Percentiles rank a stretch among this genome's conserved stretches.
Conservation (phyloP, 2,113 vertebrate genomes). For the Channa maculata region DNA sequence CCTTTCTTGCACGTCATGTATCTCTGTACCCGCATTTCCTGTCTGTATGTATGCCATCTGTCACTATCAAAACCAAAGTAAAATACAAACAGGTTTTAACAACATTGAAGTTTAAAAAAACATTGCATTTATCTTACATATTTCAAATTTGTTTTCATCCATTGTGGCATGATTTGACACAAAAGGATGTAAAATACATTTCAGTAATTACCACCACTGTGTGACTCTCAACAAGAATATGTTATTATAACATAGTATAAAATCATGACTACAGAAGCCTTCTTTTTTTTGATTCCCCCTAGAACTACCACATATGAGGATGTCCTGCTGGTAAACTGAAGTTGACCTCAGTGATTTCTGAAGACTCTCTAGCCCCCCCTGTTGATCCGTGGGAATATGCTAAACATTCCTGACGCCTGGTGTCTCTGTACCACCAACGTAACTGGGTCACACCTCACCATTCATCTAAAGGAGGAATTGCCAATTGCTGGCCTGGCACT, state of each 20-base stretch:
- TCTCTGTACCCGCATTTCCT: too few species aligned
- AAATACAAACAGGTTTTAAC: too few species aligned
- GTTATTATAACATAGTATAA: background rate
- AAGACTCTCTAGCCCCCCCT: slow-evolving; percentile 47
- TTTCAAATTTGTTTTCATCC: too few species aligned
- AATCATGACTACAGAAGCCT: background rate
- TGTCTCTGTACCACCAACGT: background rate
- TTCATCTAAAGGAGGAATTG: background rate
- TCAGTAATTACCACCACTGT: too few species aligned
- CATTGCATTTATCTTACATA: too few species aligned
- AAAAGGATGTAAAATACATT: background rate
- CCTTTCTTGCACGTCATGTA: too few species aligned
- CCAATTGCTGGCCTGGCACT: slow-evolving; percentile 12
- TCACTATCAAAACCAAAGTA: background rate
- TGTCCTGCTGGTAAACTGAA: slow-evolving; percentile 83
- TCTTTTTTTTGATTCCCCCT: slow-evolving; percentile 15
- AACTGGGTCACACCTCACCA: slow-evolving; percentile 29
- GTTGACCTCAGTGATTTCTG: slow-evolving; percentile 13
- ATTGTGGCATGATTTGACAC: background rate
- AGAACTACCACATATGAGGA: slow-evolving; percentile 86
- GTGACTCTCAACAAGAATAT: background rate
- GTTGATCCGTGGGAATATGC: slow-evolving; percentile 45
- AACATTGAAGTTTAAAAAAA: too few species aligned
- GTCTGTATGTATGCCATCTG: too few species aligned
- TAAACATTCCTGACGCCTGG: slow-evolving; percentile 7